Evolutionary conservation across 2,113 vertebrate species (phyloP).

Genomic region (Ceyx margarethae): DNA sequence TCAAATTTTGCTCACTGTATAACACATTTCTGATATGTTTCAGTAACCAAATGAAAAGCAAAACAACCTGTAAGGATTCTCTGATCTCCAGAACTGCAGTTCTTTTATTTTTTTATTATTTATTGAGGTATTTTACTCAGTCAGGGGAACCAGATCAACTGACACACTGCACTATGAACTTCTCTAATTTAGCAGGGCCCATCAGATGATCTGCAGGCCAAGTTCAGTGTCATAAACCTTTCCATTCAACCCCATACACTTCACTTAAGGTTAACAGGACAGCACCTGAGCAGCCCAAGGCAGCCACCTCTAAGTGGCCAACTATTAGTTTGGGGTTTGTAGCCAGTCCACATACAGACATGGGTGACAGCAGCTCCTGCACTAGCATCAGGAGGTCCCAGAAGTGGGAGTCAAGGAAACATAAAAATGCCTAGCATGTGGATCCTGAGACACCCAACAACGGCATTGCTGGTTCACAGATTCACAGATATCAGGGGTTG

Average conservation of each 20-base stretch:
- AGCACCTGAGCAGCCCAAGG: not conserved
- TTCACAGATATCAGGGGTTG: not conserved
- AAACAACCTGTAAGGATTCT: not conserved
- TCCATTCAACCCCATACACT: accelerated
- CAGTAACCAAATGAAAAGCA: not conserved
- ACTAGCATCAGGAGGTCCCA: not conserved
- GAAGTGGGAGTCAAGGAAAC: not conserved
- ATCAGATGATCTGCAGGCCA: not conserved
- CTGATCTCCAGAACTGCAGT: not conserved
- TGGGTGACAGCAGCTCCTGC: accelerated
- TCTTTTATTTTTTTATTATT: not conserved
- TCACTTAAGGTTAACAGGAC: not conserved
- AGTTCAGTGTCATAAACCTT: not conserved
- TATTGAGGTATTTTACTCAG: not conserved
- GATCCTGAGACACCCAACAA: not conserved
- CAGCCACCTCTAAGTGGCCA: not conserved
- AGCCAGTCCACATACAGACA: not conserved
- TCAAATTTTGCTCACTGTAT: not conserved
- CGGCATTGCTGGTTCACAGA: not conserved
- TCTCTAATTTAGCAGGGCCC: not conserved
- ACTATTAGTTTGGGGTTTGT: not conserved
- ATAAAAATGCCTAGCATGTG: not conserved
- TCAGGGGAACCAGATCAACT: not conserved
- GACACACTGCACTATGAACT: not conserved
- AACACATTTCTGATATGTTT: not conserved